These are phyloP conservation scores for Oceanites oceanicus DNA, from an alignment of 2,113 vertebrate genomes.

Conservation along the genomic window DNA sequence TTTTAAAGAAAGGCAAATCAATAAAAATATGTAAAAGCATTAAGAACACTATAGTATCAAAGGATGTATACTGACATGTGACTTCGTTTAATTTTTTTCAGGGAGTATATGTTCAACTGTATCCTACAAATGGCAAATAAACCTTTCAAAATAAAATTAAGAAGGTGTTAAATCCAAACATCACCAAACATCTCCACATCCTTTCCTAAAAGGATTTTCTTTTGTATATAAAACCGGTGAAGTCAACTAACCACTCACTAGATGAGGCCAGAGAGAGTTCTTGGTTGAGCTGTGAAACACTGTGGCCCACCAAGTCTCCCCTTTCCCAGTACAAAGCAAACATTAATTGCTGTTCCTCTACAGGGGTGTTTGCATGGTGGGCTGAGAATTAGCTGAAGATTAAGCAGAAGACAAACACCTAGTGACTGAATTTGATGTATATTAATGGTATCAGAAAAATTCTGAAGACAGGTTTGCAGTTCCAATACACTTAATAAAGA, in stretches of 20 bases:
- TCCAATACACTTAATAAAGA: not conserved
- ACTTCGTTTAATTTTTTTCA: not conserved
- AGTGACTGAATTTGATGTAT: not conserved
- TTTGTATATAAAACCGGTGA: not conserved
- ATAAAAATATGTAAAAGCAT: not conserved
- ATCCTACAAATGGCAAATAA: not conserved
- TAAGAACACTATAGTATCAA: not conserved
- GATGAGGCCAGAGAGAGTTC: not conserved
- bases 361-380: not conserved
- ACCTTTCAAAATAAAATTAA: not conserved
- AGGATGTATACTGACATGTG: not conserved
- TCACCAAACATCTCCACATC: not conserved
- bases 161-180: not conserved
- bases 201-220: not conserved
- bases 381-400: not conserved
- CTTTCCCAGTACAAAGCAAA: not conserved
- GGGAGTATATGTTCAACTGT: not conserved
- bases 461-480: not conserved
- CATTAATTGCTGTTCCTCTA: not conserved
- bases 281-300: not conserved
- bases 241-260: not conserved
- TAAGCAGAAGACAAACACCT: not conserved
- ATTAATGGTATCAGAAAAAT: not conserved
- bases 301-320: not conserved
- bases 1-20: not conserved